Conservation (phyloP, 2,888 invertebrate species). For the Pinctada fucata region DNA sequence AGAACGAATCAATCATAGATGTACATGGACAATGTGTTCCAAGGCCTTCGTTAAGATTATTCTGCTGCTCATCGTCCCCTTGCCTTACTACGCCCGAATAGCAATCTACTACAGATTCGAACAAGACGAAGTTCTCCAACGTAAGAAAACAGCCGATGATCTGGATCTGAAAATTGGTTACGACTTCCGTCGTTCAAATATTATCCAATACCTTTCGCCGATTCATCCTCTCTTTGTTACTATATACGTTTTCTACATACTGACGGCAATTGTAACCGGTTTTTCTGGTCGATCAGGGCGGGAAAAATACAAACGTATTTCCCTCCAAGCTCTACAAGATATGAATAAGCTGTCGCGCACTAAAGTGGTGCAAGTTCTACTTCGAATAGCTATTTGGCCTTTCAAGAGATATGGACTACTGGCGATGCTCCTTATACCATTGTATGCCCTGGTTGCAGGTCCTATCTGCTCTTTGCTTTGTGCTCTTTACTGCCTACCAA, state of each 20-base stretch:
- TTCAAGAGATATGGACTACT: conserved; percentile 71
- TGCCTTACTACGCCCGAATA: conserved; percentile 70
- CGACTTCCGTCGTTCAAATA: conserved; percentile 66
- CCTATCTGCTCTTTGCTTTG: conserved; percentile 65
- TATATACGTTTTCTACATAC: conserved; percentile 68
- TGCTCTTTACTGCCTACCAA: conserved; percentile 69
- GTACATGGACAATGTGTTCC: conserved; percentile 65
- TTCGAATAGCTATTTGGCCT: conserved; percentile 70
- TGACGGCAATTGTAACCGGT: conserved; percentile 63
- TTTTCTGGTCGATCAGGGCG: conserved; percentile 58
- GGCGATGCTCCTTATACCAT: conserved; percentile 65
- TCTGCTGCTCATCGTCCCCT: conserved; percentile 65
- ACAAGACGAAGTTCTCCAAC: conserved; percentile 60
- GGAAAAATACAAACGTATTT: conserved; percentile 65
- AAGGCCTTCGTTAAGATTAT: conserved; percentile 63
- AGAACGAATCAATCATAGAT: conserved; percentile 54
- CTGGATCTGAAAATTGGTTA: conserved; percentile 55
- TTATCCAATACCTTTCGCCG: conserved; percentile 71
- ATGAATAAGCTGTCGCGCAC: conserved; percentile 69
- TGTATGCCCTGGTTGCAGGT: conserved; percentile 62
- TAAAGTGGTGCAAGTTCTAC: conserved; percentile 66
- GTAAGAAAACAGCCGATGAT: conserved; percentile 49
- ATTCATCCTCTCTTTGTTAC: conserved; percentile 69
- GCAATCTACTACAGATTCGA: conserved; percentile 72
- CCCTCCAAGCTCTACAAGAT: conserved; percentile 67